Percentiles rank a stretch among this genome's conserved stretches.
Evolutionary conservation across 2,797 vertebrate genomes (phyloP).

Genomic region (Labroides dimidiatus): DNA sequence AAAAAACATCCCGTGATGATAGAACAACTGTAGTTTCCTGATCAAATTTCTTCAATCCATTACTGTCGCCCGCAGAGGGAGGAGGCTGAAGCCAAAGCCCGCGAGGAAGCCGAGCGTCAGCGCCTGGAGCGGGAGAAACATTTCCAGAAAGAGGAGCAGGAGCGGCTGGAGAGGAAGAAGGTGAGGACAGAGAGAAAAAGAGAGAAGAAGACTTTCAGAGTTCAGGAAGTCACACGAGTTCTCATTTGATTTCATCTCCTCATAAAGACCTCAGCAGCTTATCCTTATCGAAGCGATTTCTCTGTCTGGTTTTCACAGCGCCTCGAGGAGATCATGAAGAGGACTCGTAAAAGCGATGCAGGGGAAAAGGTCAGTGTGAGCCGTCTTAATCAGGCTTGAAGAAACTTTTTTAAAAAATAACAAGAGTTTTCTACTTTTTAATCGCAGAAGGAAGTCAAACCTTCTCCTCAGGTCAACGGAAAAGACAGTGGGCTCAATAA

Average conservation of each 20-base stretch:
- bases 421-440: slow-evolving; percentile 23
- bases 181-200: slow-evolving; percentile 65
- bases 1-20: too few species aligned
- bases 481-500: slow-evolving; percentile 63
- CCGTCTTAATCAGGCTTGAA: background rate
- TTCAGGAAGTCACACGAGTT: slow-evolving; percentile 10
- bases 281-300: slow-evolving; percentile 2
- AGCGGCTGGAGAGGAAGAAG: slow-evolving; percentile 94
- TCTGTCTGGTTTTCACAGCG: slow-evolving; percentile 82
- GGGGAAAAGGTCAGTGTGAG: slow-evolving; percentile 86
- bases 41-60: too few species aligned
- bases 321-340: slow-evolving; percentile 98
- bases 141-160: slow-evolving; percentile 96
- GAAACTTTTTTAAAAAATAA: slow-evolving; percentile 9
- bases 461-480: slow-evolving; percentile 75
- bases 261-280: background rate
- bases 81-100: slow-evolving; percentile 89
- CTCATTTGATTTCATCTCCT: background rate
- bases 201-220: background rate
- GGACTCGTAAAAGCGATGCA: slow-evolving; percentile 92
- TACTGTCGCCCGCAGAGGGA: slow-evolving; percentile 85
- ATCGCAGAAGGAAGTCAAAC: slow-evolving; percentile 79
- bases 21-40: too few species aligned
- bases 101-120: slow-evolving; percentile 92
- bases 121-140: slow-evolving; percentile 94